These are phyloP conservation scores for Argyrosomus japonicus DNA, from an alignment of 2,113 vertebrate species.

Conservation along the genomic window DNA sequence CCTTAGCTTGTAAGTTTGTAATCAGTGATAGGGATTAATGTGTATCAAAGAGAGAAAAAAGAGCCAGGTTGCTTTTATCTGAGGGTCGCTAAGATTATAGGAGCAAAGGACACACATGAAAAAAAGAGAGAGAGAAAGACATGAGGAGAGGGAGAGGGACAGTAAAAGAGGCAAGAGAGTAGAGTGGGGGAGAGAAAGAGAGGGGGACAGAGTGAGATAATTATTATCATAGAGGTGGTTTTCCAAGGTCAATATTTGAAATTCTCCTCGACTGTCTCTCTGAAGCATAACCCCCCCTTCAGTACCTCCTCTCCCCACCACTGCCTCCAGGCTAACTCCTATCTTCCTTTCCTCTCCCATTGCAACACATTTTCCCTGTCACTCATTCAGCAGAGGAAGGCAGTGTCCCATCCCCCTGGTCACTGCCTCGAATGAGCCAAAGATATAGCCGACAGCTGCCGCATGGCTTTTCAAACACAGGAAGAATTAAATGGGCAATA, in stretches of 20 bases:
- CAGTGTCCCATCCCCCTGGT: conserved; percentile 38
- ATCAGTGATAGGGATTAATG: conserved; percentile 87
- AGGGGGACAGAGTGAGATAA: conserved; percentile 53
- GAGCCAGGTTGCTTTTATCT: conserved; percentile 81
- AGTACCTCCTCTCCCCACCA: conserved; percentile 19
- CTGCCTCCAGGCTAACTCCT: conserved; percentile 55
- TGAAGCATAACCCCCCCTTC: conserved; percentile 39
- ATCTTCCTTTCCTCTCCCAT: conserved; percentile 51
- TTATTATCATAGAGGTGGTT: conserved; percentile 73
- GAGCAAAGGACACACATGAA: conserved; percentile 62
- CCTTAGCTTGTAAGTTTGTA: conserved; percentile 84
- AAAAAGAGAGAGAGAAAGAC: conserved; percentile 24
- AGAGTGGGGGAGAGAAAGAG: conserved; percentile 8
- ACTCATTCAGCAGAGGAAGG: conserved; percentile 51
- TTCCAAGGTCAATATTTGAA: conserved; percentile 81
- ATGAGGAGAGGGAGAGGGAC: conserved; percentile 30
- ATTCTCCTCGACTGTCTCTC: conserved; percentile 63
- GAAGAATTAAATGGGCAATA: conserved; percentile 56
- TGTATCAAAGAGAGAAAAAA: conserved; percentile 80
- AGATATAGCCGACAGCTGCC: conserved; percentile 30
- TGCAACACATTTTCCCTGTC: conserved; percentile 47
- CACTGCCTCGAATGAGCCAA: conserved; percentile 36
- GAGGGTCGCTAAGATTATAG: conserved; percentile 77
- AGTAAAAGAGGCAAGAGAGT: conserved; percentile 2
- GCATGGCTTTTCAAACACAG: conserved; percentile 52